Evolutionary conservation across 2,888 invertebrate species (phyloP), one percentile per base, ranked within the genome.

Genomic region (Lacanobia oleracea): DNA sequence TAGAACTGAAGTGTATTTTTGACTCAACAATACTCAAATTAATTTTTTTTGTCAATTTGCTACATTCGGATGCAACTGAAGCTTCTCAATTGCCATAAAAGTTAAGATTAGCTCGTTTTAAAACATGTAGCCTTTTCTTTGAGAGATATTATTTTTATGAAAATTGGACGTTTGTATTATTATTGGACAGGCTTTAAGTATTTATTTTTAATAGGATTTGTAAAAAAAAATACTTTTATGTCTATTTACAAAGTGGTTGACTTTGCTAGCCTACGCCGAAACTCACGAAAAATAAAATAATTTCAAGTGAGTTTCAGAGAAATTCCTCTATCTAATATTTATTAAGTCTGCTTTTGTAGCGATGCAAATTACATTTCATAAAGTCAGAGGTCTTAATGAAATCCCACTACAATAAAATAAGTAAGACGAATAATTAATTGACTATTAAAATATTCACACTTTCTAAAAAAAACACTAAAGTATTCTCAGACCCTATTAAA

Each of bases 21-120:
- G 14, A 27, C 37, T 33, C n/a, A 72, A 77, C 59, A 79, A 81
- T 68, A 62, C 54, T 68, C 54, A 75, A 71, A 72, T 75, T 65
- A 62, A 9, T 53, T 76, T 61, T 50, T 37, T 67, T 59, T 23
- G 14, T 51, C 64, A 65, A 67, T 71, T 66, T 53, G 23, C 51
- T 63, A 8, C 43, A 59, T 66, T n/a, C n/a, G 60, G 10, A 59
- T 62, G 33, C 51, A 65, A 67, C 79, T 67, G 37, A n/a, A 56
- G 70, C 3, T n/a, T n/a, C n/a, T n/a, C 43, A 61, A 65, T 75
- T 75, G 57, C 33, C 12, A 45, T 56, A 51, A 16, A n/a, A n/a
- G n/a, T n/a, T n/a, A n/a, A n/a, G n/a, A n/a, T n/a, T n/a, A 65
- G 45, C 68, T 80, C 23, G 16, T 76, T 65, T 62, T 67, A 67